Percentiles rank a stretch among this genome's conserved stretches.
phyloP scores from a whole-genome alignment of 1,140 invertebrate genomes.

The Caenorhabditis tropicalis region DNA sequence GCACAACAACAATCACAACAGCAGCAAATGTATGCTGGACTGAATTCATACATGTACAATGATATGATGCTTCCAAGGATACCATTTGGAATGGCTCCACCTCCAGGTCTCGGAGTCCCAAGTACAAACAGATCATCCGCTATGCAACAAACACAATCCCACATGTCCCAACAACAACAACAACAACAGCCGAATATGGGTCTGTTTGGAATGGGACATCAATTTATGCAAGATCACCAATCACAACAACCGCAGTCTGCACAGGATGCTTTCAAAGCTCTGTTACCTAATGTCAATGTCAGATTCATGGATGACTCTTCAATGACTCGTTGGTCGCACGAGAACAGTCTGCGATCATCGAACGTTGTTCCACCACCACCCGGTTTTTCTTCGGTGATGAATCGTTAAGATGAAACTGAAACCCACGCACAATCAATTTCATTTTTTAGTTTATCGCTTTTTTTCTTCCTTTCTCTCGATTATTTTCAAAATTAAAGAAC shows the following conservation, averaged over 20 bases:
- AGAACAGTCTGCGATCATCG: slow-evolving; percentile 16
- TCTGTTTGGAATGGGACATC: background rate
- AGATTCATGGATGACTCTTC: slow-evolving; percentile 50
- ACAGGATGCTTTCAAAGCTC: slow-evolving; percentile 58
- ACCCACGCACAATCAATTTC: background rate
- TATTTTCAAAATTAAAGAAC: background rate
- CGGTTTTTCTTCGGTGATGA: slow-evolving; percentile 40
- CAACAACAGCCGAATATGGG: slow-evolving; percentile 42
- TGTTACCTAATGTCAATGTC: slow-evolving; percentile 67
- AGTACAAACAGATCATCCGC: background rate
- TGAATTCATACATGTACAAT: slow-evolving; percentile 21
- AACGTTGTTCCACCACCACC: slow-evolving; percentile 33
- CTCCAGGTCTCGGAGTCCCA: slow-evolving; percentile 20
- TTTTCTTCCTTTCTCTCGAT: slow-evolving; percentile 1
- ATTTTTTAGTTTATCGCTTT: slow-evolving; percentile 17
- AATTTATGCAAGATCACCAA: slow-evolving; percentile 16
- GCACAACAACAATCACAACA: slow-evolving; percentile 1
- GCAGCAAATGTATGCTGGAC: background rate
- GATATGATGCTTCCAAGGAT: background rate
- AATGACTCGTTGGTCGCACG: slow-evolving; percentile 23
- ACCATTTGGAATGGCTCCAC: slow-evolving; percentile 28
- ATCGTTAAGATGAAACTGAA: slow-evolving; percentile 17
- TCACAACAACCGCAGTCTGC: slow-evolving; percentile 25
- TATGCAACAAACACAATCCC: background rate
- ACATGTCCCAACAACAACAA: slow-evolving; percentile 32